Evolutionary conservation across 2,797 vertebrate species (phyloP).

Genomic region (Trematomus bernacchii): DNA sequence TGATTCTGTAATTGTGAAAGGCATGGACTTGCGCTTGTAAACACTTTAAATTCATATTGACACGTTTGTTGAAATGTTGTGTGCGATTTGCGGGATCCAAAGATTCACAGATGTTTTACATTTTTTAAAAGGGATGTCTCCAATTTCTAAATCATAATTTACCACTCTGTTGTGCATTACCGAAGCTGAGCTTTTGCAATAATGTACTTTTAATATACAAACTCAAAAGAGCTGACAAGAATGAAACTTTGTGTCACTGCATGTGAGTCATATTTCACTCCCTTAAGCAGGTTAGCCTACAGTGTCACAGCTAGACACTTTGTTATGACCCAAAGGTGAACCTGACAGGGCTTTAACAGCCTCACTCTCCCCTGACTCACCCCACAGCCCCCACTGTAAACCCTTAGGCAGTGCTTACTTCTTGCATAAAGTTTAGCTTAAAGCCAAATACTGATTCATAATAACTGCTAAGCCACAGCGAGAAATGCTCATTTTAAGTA

Average conservation of each 20-base stretch:
- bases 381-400: slow-evolving; percentile 49
- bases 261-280: slow-evolving; percentile 57
- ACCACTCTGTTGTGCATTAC: neutral
- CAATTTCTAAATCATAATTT: neutral
- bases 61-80: neutral
- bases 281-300: slow-evolving; percentile 44
- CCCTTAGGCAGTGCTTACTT: slow-evolving; percentile 21
- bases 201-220: slow-evolving; percentile 15
- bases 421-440: slow-evolving; percentile 24
- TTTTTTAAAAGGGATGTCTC: neutral
- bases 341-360: slow-evolving; percentile 64
- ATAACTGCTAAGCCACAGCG: neutral
- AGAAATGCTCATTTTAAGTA: neutral
- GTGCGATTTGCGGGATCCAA: no score
- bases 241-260: slow-evolving; percentile 35
- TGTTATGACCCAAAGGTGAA: slow-evolving; percentile 64
- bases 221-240: slow-evolving; percentile 54
- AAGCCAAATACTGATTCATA: slow-evolving; percentile 22
- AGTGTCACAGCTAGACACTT: slow-evolving; percentile 65
- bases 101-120: neutral
- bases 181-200: neutral
- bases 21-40: neutral
- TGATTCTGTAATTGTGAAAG: neutral
- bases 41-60: neutral
- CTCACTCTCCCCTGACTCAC: slow-evolving; percentile 61